Base-by-base conservation (phyloP, 2,113 vertebrate genomes). In the Gopherus evgoodei region DNA sequence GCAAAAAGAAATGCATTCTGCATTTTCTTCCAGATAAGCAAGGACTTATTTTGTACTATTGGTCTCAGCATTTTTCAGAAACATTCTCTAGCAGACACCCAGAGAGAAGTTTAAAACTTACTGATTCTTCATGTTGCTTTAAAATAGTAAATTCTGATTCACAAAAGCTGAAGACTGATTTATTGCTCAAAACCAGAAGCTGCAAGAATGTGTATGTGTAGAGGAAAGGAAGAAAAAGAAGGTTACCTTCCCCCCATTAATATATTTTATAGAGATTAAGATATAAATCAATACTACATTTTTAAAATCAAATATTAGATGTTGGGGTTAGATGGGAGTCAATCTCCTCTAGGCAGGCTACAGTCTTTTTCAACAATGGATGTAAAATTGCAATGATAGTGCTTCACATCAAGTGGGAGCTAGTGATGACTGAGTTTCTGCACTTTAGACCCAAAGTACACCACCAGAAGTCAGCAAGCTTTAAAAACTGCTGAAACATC, bases 11-110 rank as follows among this genome's bases (percentile, higher is more conserved):
- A 69, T 42, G 29, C 14, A 49, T 84, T 83, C 88, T 93, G 13
- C 85, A 50, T 56, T 44, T 72, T 42, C 47, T 90, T 92, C 54
- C n/a, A 97, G 85, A 92, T 94, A 96, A 96, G 84, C 49, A 42
- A 42, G 22, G 49, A n/a, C n/a, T 91, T 81, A 35, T 1, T 94
- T 21, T 2, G 7, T 91, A 84, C 88, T 90, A 53, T 47, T 87
- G 12, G 25, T 90, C 89, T 96, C 95, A 97, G 93, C 94, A 95
- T 96, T 97, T 95, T 97, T 97, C 85, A 83, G 94, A 88, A 88
- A 42, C 19, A n/a, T 93, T 93, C 59, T 91, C 85, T 92, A 95
- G 75, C 25, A 94, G 65, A 78, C 49, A 84, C n/a, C 90, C 62
- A 92, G 76, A 95, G 62, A 92, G 29, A 88, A 88, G 91, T 83